Evolutionary conservation across 2,797 vertebrate species (phyloP), one percentile per base, ranked within the genome.

Genomic region (Sebastolobus altivelis): DNA sequence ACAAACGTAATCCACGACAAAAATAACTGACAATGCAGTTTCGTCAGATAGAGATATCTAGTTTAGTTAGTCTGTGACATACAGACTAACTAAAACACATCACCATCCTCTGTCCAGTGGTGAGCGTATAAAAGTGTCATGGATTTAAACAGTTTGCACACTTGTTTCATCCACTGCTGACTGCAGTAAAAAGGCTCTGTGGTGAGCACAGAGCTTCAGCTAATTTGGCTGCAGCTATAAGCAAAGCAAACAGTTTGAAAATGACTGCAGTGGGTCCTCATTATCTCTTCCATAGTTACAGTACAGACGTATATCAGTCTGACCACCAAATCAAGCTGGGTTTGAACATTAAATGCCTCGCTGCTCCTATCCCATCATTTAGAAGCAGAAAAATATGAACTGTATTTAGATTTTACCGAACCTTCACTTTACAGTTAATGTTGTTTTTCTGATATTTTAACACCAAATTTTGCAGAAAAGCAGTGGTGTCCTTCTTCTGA

Each of bases 311-410:
- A 46, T 49, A 31, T 35, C 38, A 61, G 43, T 8, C 49, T 52
- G 65, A 79, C 75, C 52, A 54, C 65, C n/a, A 54, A 71, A 54
- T 37, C 65, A 75, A 38, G 35, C 71, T 37, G 25, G 29, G 25
- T 58, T 63, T 16, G 25, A 31, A 59, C 70, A 52, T 77, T 11
- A 69, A 65, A 70, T 35, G 58, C 18, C 35, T 16, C 12, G 3
- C 9, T 38, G 1, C 29, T 35, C 31, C 43, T 9, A 49, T 37
- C 31, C 59, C 46, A 27, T 43, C 38, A 78, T 40, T 73, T 49
- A 63, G 20, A 33, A 33, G 54, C 35, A 40, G 43, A 54, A n/a
- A 37, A 62, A 62, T 46, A 72, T 55, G 9, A 49, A 54, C 31
- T 10, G 7, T 3, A 43, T 62, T 27, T 60, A 31, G 27, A 31